phyloP scores from a whole-genome alignment of 2,888 invertebrate species.

The Abrostola triplasia region DNA sequence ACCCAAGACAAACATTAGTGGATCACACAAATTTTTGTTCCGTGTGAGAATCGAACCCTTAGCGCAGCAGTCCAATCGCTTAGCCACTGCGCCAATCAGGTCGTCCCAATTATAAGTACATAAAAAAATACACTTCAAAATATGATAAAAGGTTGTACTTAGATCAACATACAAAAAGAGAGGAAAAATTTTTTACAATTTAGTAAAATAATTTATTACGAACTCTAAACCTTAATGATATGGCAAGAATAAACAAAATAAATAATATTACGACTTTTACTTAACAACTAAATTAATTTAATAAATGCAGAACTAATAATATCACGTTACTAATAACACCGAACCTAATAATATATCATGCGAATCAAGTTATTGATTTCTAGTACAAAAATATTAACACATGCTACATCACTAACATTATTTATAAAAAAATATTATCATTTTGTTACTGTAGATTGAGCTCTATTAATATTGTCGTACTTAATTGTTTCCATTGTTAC shows the following conservation, averaged over 20 bases:
- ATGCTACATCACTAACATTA: slow-evolving; percentile 16
- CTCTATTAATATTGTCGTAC: slow-evolving; percentile 19
- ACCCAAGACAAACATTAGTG: too few species aligned
- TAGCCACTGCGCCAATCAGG: too few species aligned
- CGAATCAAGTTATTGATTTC: slow-evolving; percentile 9
- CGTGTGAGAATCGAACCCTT: too few species aligned
- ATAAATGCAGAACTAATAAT: slow-evolving; percentile 54
- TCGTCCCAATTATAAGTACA: neutral
- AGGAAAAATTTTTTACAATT: slow-evolving; percentile 19
- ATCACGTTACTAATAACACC: slow-evolving; percentile 39
- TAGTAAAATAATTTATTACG: slow-evolving; percentile 60
- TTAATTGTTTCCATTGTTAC: slow-evolving; percentile 11
- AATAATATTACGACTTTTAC: slow-evolving; percentile 48
- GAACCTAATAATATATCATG: slow-evolving; percentile 20
- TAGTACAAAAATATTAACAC: slow-evolving; percentile 5
- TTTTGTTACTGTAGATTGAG: slow-evolving; percentile 17
- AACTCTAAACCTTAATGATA: slow-evolving; percentile 63
- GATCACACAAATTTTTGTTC: too few species aligned
- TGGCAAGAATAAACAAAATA: slow-evolving; percentile 79
- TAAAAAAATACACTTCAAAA: slow-evolving; percentile 8
- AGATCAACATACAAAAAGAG: slow-evolving; percentile 40
- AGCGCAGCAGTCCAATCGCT: too few species aligned
- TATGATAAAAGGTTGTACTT: neutral
- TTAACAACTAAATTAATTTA: slow-evolving; percentile 46
- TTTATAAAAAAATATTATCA: slow-evolving; percentile 13